Percentiles rank a stretch among this genome's conserved stretches.
phyloP scores from a whole-genome alignment of 2,113 vertebrate genomes.

The Capreolus pygargus region DNA sequence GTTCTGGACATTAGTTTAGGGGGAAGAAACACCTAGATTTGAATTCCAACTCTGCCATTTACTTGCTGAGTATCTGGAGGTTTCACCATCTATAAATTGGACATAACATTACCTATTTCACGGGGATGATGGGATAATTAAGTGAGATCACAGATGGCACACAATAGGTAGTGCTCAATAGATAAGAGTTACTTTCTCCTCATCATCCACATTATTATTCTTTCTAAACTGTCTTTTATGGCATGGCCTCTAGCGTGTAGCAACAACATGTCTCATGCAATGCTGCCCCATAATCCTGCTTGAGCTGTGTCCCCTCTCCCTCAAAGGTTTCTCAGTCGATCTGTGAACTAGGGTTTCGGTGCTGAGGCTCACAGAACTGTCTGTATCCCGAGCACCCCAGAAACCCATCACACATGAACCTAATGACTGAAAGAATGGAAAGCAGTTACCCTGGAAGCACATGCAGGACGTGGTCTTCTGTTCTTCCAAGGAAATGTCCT shows the following conservation, averaged over 20 bases:
- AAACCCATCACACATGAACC: background rate
- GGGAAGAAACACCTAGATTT: background rate
- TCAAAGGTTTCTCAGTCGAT: background rate
- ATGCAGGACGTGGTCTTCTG: background rate
- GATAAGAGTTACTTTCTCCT: background rate
- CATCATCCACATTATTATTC: background rate
- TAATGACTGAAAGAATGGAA: background rate
- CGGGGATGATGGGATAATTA: background rate
- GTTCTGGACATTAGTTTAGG: background rate
- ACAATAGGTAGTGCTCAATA: background rate
- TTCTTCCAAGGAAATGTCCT: background rate
- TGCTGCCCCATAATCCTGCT: background rate
- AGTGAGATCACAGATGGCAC: background rate
- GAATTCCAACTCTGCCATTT: background rate
- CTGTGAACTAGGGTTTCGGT: background rate
- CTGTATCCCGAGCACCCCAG: background rate
- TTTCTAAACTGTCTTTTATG: background rate
- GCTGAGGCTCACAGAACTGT: background rate
- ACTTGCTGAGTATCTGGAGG: background rate
- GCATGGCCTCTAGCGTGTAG: background rate
- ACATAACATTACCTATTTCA: background rate
- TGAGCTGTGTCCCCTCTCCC: fast-evolving
- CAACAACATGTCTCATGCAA: too few species aligned
- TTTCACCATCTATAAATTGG: background rate
- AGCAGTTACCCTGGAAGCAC: background rate